Base-by-base conservation (phyloP, 2,113 vertebrate genomes). In the Pionites leucogaster region DNA sequence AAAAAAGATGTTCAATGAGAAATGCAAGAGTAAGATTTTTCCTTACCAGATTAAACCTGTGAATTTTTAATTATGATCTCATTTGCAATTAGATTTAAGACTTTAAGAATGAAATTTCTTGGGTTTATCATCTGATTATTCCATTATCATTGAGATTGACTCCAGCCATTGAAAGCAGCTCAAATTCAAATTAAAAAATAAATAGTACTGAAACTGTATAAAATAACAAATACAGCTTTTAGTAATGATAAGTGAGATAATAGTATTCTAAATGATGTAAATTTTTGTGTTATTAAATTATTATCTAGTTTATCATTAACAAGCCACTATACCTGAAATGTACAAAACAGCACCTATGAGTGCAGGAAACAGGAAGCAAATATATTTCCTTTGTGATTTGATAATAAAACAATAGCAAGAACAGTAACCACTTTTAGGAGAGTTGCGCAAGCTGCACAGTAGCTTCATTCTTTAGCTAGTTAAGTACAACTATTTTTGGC, bases 401-500 rank as follows among this genome's bases (percentile, higher is more conserved):
- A 50, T 95, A 91, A 94, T 63, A 88, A 90, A 96, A 97, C 25
- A 57, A 90, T 92, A 95, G 12, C 31, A 6, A 92, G 47, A 97
- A 92, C 9, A 62, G 53, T 86, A 95, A 88, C 46, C 64, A 87
- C 8, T 86, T 93, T 92, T 17, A 57, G 27, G 25, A 83, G 77
- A 89, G 67, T 92, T 79, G 65, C 71, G 15, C 75, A 84, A 97
- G 74, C 79, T 94, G 71, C 74, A 95, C 41, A 78, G 93, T 84
- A 69, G 71, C 75, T 86, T 95, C 37, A 92, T 92, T 96, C 86
- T 93, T 90, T 62, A 96, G 59, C 63, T 92, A 97, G 94, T 81
- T 95, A 96, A 97, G 77, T 95, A 96, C 67, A 97, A 96, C 94
- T 97, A 95, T 93, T 97, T 97, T 94, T 95, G 97, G 85, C 50